These are phyloP conservation scores for Sialia sialis DNA, from an alignment of 2,113 vertebrate genomes.

Conservation along the genomic window DNA sequence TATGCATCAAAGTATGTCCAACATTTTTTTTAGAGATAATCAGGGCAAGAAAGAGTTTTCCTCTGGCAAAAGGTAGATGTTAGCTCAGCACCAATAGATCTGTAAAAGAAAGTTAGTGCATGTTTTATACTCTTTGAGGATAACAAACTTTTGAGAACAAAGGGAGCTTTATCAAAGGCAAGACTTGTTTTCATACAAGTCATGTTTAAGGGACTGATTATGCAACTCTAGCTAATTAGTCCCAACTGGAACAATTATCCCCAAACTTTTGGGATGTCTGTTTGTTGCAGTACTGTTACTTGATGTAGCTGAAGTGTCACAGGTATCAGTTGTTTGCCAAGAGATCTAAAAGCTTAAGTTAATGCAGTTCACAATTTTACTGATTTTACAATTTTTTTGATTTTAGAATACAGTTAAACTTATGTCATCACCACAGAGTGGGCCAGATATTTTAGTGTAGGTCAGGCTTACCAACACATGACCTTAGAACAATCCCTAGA, in stretches of 20 bases:
- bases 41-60: not conserved
- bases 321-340: not conserved
- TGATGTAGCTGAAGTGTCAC: not conserved
- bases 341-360: not conserved
- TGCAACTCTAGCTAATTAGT: not conserved
- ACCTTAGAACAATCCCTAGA: not conserved
- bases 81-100: not conserved
- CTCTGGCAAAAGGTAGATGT: not conserved
- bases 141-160: not conserved
- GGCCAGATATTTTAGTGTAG: not conserved
- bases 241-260: not conserved
- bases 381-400: not conserved
- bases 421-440: not conserved
- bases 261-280: not conserved
- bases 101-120: not conserved
- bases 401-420: not conserved
- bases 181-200: not conserved
- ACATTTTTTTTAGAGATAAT: not conserved
- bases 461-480: not conserved
- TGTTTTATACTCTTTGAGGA: not conserved
- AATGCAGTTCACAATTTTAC: not conserved
- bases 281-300: not conserved
- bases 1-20: not conserved
- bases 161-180: not conserved
- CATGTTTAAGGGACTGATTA: not conserved